phyloP scores from a whole-genome alignment of 2,888 invertebrate species.

The Pseudeuparius sepicola region DNA sequence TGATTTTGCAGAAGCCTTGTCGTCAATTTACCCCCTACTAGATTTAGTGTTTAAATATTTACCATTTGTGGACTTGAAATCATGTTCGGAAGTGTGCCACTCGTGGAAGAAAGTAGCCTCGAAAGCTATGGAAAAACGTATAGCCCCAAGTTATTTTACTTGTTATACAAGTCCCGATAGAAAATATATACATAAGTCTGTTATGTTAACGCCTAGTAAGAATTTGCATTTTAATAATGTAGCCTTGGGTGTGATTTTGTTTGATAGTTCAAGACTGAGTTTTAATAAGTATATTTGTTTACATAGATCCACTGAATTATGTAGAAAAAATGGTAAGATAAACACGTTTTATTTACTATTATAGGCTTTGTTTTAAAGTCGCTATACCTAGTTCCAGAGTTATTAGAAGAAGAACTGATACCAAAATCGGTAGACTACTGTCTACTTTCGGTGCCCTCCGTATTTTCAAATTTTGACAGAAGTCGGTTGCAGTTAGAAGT shows the following conservation, averaged over 20 bases:
- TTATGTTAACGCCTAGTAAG: conserved; percentile 23
- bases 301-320: conserved; percentile 21
- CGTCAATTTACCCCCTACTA: conserved; percentile 30
- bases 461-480: conserved; percentile 25
- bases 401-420: conserved; percentile 29
- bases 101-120: conserved; percentile 29
- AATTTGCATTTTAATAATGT: conserved; percentile 28
- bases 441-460: conserved; percentile 29
- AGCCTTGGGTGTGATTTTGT: conserved; percentile 28
- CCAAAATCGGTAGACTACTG: conserved; percentile 27
- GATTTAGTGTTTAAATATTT: conserved; percentile 30
- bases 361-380: too few relatives aligned
- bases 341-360: too few relatives aligned
- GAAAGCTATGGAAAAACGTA: conserved; percentile 25
- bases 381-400: conserved; percentile 30
- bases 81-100: conserved; percentile 26
- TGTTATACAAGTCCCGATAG: conserved; percentile 23
- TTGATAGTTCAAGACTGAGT: conserved; percentile 26
- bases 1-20: conserved; percentile 28
- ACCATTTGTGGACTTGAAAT: conserved; percentile 27
- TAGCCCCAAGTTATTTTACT: conserved; percentile 29
- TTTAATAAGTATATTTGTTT: conserved; percentile 28
- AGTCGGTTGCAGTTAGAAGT: neutral
- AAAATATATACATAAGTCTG: conserved; percentile 15
- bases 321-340: too few relatives aligned